Evolutionary conservation across 2,797 vertebrate species (phyloP).

Genomic region (Phrynocephalus forsythii): DNA sequence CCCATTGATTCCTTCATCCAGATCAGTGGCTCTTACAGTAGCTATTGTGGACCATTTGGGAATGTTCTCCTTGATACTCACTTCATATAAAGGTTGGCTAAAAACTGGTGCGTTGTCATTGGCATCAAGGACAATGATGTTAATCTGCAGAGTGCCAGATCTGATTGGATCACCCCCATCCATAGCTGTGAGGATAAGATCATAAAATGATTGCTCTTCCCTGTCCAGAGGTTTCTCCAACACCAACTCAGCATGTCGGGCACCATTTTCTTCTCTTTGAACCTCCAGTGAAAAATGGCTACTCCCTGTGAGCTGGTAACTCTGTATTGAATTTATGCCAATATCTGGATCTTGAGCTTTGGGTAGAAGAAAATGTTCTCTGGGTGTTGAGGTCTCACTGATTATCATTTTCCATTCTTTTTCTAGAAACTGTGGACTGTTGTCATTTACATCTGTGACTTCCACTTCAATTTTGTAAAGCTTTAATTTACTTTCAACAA

Average conservation of each 20-base stretch:
- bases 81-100: slow-evolving; percentile 9
- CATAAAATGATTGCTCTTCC: slow-evolving; percentile 21
- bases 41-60: background rate
- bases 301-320: slow-evolving; percentile 5
- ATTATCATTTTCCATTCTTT: slow-evolving; percentile 78
- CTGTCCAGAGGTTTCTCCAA: slow-evolving; percentile 24
- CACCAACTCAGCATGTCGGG: background rate
- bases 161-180: slow-evolving; percentile 31
- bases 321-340: slow-evolving; percentile 51
- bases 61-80: background rate
- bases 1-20: slow-evolving; percentile 41
- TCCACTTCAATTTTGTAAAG: slow-evolving; percentile 34
- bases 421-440: slow-evolving; percentile 60
- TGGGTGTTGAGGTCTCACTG: slow-evolving; percentile 62
- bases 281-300: slow-evolving; percentile 22
- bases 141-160: background rate
- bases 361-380: slow-evolving; percentile 72
- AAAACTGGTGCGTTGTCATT: slow-evolving; percentile 33
- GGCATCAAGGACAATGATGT: background rate
- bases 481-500: slow-evolving; percentile 35
- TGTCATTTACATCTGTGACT: slow-evolving; percentile 40
- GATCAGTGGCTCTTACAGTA: slow-evolving; percentile 6
- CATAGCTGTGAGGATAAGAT: slow-evolving; percentile 14
- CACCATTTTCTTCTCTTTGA: background rate
- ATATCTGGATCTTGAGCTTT: slow-evolving; percentile 74